phyloP scores from a whole-genome alignment of 37 sponge, comb jelly and placozoan genomes.

The Tethya wilhelma region DNA sequence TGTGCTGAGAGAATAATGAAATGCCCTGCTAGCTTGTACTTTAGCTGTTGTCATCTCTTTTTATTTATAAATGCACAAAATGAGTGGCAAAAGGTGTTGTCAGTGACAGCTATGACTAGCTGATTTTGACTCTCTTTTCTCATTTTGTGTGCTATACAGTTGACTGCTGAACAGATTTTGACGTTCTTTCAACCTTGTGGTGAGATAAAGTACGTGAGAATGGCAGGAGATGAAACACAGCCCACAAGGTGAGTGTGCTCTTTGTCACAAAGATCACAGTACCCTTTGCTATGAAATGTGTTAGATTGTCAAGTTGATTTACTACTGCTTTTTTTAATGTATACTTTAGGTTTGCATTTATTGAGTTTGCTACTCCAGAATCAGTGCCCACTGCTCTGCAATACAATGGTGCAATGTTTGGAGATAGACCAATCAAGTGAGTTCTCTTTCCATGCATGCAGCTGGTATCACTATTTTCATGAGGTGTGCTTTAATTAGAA shows the following conservation, averaged over 20 bases:
- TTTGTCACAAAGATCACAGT: background rate
- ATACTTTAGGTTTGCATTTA: constrained; percentile 91
- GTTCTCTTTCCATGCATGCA: constrained; percentile 3
- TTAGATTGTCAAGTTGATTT: background rate
- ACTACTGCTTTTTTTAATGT: background rate
- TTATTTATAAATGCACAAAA: background rate
- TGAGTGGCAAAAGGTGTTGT: no score
- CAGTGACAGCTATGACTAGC: no score
- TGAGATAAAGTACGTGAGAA: constrained; percentile 93
- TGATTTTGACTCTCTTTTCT: no score
- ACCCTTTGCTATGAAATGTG: background rate
- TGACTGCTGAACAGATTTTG: constrained; percentile 94
- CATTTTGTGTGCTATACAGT: constrained; percentile 32
- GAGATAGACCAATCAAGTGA: constrained; percentile 89
- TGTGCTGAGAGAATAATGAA: no score
- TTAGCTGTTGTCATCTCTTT: no score
- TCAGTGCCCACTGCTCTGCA: constrained; percentile 88
- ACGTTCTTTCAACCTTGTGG: constrained; percentile 96
- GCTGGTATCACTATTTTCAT: no score
- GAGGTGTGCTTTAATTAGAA: no score
- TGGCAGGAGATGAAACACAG: constrained; percentile 98
- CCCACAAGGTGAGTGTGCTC: constrained; percentile 77
- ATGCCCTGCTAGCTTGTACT: no score
- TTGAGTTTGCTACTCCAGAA: constrained; percentile 87
- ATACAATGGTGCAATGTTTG: constrained; percentile 93